A percentile compares a stretch with the other conserved stretches of the same genome.
Conservation (phyloP, 2,113 vertebrate species). For the Ploceus nigricollis region DNA sequence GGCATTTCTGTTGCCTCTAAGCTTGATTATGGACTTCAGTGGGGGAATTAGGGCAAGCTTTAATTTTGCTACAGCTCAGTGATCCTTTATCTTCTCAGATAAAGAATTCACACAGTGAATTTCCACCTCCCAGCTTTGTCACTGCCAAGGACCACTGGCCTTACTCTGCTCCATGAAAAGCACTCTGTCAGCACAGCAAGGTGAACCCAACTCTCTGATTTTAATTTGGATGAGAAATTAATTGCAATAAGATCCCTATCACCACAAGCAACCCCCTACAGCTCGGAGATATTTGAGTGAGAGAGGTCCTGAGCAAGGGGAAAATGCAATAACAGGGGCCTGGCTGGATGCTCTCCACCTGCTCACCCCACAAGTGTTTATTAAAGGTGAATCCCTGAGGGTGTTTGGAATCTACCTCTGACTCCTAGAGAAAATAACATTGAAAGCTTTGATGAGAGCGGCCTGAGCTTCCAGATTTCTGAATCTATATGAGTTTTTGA, state of each 20-base stretch:
- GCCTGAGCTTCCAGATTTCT: neutral
- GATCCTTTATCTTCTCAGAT: neutral
- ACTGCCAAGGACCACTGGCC: neutral
- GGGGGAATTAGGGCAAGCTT: neutral
- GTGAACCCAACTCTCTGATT: slow-evolving; percentile 26
- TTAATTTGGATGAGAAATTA: slow-evolving; percentile 53
- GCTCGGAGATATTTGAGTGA: neutral
- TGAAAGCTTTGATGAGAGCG: neutral
- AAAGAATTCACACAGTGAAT: neutral
- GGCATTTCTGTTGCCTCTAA: neutral
- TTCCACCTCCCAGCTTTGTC: neutral
- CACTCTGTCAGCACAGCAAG: slow-evolving; percentile 17
- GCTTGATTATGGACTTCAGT: neutral
- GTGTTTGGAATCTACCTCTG: neutral
- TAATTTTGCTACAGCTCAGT: neutral
- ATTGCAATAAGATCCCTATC: neutral
- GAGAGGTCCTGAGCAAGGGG: neutral
- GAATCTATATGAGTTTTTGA: neutral
- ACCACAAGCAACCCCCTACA: neutral
- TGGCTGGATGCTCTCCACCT: neutral
- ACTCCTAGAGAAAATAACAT: neutral
- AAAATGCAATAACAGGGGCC: neutral
- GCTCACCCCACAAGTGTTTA: neutral
- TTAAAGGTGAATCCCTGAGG: slow-evolving; percentile 35
- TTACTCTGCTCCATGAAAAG: slow-evolving; percentile 16